These are phyloP conservation scores for Salvelinus sp. DNA, from an alignment of 2,113 vertebrate species.

Conservation along the genomic window DNA sequence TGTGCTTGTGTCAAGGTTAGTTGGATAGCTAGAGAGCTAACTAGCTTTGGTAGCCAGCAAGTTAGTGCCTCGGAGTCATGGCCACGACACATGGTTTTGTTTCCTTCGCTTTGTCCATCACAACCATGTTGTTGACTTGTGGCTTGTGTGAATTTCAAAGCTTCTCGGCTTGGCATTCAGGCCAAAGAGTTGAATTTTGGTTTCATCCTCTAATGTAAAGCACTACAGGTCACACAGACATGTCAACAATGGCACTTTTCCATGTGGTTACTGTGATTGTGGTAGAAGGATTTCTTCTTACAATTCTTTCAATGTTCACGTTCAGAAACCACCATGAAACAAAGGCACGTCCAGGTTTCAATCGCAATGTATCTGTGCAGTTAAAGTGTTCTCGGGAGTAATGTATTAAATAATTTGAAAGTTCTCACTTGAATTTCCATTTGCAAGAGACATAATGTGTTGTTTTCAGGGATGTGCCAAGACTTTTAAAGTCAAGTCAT, in stretches of 20 bases:
- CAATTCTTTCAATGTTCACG: slow-evolving; percentile 23
- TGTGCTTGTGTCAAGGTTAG: no score
- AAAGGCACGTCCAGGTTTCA: not conserved
- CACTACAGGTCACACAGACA: slow-evolving; percentile 14
- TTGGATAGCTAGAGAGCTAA: no score
- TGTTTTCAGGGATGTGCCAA: slow-evolving; percentile 18
- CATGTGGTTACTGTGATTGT: slow-evolving; percentile 13
- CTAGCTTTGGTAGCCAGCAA: no score
- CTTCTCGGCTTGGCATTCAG: no score
- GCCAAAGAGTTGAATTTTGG: no score
- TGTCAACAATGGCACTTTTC: slow-evolving; percentile 1
- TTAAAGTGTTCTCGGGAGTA: slow-evolving; percentile 19
- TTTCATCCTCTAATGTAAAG: slow-evolving; percentile 1
- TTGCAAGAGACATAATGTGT: slow-evolving; percentile 19
- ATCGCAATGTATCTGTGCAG: not conserved
- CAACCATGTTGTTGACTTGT: no score
- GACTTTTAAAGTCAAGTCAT: slow-evolving; percentile 23
- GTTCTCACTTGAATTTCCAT: slow-evolving; percentile 19
- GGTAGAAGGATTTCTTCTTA: slow-evolving; percentile 15
- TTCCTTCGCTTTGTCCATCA: no score
- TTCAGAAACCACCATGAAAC: slow-evolving; percentile 7
- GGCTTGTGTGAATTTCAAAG: no score
- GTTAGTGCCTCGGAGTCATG: no score
- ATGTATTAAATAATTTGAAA: not conserved
- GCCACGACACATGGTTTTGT: no score